These are phyloP conservation scores for Bradypodion ventrale DNA, from an alignment of 2,797 vertebrate species.

Conservation along the genomic window DNA sequence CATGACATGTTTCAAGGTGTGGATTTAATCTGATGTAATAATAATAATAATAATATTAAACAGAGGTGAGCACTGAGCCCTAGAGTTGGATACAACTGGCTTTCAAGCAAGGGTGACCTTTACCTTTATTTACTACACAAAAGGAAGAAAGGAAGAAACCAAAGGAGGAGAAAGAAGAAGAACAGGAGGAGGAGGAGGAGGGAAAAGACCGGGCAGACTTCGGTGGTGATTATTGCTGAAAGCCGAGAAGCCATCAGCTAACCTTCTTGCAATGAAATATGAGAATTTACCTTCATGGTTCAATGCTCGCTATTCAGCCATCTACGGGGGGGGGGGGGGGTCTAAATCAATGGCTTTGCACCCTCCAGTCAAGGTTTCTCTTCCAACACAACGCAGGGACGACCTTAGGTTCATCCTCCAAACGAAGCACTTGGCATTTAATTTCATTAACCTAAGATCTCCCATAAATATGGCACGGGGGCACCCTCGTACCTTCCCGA, in stretches of 20 bases:
- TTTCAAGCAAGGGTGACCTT: too few relatives aligned
- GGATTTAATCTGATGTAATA: too few relatives aligned
- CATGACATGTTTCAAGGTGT: neutral
- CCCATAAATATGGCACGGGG: constrained; percentile 68
- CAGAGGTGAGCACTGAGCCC: too few relatives aligned
- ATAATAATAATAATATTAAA: too few relatives aligned
- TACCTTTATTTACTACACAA: too few relatives aligned
- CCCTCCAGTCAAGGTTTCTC: constrained; percentile 90
- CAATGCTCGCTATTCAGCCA: constrained; percentile 84
- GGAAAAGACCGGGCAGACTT: constrained; percentile 83
- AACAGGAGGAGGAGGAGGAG: too few relatives aligned
- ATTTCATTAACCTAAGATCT: constrained; percentile 76
- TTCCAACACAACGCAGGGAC: constrained; percentile 81
- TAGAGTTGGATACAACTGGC: too few relatives aligned
- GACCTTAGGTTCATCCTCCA: constrained; percentile 74
- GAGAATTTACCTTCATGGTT: constrained; percentile 97
- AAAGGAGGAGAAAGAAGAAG: constrained; percentile 76
- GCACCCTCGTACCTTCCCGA: constrained; percentile 64
- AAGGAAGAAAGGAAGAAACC: too few relatives aligned
- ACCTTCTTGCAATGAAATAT: constrained; percentile 95
- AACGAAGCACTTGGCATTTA: constrained; percentile 73
- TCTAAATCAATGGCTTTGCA: constrained; percentile 94
- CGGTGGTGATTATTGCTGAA: constrained; percentile 85
- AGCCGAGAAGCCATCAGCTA: constrained; percentile 82
- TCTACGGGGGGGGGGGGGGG: constrained; percentile 83